phyloP scores from a whole-genome alignment of 23 tunicate species.

The Pegea sp. region DNA sequence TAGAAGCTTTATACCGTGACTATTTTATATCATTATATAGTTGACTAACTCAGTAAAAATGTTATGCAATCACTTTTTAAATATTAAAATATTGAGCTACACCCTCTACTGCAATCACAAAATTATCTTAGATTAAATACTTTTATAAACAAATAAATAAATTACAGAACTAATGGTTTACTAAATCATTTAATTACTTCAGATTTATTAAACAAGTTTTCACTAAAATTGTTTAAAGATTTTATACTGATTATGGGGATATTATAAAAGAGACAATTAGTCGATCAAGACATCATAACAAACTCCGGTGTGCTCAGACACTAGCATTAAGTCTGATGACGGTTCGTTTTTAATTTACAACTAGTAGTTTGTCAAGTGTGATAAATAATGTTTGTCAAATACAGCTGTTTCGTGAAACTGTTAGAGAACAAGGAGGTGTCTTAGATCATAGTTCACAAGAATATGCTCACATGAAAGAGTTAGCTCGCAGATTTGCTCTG shows the following conservation, averaged over 20 bases:
- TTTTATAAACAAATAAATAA: neutral
- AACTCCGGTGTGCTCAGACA: slow-evolving; percentile 86
- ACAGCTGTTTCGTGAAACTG: slow-evolving; percentile 55
- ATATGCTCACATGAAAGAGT: slow-evolving; percentile 92
- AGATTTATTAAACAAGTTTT: no score
- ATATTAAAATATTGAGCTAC: no score
- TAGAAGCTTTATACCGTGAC: no score
- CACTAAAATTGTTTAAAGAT: slow-evolving; percentile 12
- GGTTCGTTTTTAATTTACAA: slow-evolving; percentile 4
- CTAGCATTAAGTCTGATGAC: slow-evolving; percentile 60
- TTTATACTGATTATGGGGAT: slow-evolving; percentile 95
- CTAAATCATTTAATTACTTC: no score
- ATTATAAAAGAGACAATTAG: slow-evolving; percentile 98
- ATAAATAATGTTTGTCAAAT: neutral
- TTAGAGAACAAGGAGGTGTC: slow-evolving; percentile 50
- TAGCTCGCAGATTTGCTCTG: slow-evolving; percentile 84
- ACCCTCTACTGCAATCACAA: no score
- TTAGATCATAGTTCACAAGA: slow-evolving; percentile 71
- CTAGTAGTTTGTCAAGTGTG: neutral
- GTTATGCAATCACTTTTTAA: no score
- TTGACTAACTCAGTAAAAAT: no score
- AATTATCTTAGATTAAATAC: neutral
- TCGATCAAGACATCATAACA: slow-evolving; percentile 65
- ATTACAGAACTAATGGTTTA: neutral
- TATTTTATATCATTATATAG: no score